Evolutionary conservation across 2,113 vertebrate species (phyloP).

Genomic region (Notechis scutatus): DNA sequence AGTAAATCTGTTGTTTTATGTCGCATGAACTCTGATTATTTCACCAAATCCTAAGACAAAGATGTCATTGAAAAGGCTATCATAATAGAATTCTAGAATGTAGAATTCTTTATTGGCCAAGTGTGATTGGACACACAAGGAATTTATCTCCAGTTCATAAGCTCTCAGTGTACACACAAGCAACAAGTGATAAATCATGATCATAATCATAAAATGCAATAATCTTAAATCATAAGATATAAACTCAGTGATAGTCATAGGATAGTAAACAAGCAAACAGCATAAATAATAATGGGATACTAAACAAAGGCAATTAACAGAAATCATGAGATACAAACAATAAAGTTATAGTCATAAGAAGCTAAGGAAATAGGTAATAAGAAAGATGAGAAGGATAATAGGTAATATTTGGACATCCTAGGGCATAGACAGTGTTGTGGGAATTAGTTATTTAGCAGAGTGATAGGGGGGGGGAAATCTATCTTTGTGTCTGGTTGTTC

Average conservation of each 20-base stretch:
- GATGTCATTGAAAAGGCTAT: not conserved
- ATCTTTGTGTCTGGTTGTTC: not conserved
- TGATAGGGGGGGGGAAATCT: not conserved
- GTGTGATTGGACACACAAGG: not conserved
- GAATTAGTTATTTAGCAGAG: not conserved
- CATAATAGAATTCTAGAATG: not conserved
- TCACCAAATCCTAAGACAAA: not conserved
- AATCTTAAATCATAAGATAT: not conserved
- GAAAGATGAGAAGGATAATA: not conserved
- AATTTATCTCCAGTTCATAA: not conserved
- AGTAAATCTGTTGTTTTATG: not conserved
- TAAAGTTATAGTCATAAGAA: not conserved
- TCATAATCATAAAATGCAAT: not conserved
- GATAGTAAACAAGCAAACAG: not conserved
- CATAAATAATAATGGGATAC: not conserved
- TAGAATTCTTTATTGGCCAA: not conserved
- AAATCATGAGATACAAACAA: not conserved
- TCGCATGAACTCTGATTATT: not conserved
- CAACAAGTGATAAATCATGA: not conserved
- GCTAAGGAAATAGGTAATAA: not conserved
- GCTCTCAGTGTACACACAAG: not conserved
- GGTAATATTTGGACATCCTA: not conserved
- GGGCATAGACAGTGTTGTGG: not conserved
- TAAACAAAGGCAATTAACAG: not conserved
- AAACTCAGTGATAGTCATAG: not conserved